Percentiles rank a stretch among this genome's conserved stretches.
phyloP scores from a whole-genome alignment of 2,113 vertebrate genomes.

The Hippolais icterina region DNA sequence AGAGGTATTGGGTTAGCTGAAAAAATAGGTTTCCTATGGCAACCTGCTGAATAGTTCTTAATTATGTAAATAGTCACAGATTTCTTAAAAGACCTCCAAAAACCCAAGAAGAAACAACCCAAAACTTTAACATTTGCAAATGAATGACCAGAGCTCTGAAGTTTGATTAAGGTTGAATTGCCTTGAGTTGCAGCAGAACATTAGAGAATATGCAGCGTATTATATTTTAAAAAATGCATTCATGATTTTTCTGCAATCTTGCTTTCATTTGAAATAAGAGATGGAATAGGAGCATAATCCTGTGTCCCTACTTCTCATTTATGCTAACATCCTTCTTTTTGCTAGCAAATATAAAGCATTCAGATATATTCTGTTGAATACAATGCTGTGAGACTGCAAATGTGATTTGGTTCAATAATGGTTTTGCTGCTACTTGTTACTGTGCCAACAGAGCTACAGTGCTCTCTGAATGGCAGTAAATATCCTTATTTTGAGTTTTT shows the following conservation, averaged over 20 bases:
- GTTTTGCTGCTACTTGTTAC: conserved; percentile 10
- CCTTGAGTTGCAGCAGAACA: neutral
- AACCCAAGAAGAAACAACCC: neutral
- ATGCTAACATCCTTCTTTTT: conserved; percentile 2
- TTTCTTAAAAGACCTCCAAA: neutral
- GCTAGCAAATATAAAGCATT: conserved; percentile 15
- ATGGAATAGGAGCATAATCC: neutral
- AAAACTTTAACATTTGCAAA: conserved; percentile 7
- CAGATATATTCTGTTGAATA: conserved; percentile 8
- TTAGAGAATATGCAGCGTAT: neutral
- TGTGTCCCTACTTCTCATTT: neutral
- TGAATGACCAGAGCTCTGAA: conserved; percentile 33
- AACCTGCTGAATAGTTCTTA: conserved; percentile 35
- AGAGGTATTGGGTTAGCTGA: neutral
- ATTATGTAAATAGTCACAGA: conserved; percentile 7
- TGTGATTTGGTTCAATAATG: conserved; percentile 9
- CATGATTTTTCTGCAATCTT: neutral
- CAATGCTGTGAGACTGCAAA: neutral
- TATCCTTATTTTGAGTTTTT: neutral
- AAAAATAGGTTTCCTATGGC: neutral
- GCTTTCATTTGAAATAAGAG: neutral
- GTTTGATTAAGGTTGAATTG: conserved; percentile 1
- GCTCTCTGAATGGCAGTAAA: neutral
- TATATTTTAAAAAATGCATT: neutral
- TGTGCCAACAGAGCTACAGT: conserved; percentile 9